Base-by-base conservation (phyloP, 2,888 invertebrate species). In the Oxycera nigricornis region DNA sequence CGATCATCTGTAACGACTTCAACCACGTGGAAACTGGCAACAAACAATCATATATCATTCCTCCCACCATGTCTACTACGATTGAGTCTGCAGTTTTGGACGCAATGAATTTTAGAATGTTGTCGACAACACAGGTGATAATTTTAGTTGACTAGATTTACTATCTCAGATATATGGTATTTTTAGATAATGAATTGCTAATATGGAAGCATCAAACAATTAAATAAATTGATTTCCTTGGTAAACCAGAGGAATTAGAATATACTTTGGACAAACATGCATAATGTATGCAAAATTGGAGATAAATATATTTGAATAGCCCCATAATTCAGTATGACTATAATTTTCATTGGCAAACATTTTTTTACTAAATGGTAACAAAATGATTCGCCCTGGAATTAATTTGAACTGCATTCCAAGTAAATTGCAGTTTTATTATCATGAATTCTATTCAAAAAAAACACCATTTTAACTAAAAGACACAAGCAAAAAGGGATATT, bases 1-100 rank as follows among this genome's bases (percentile, higher is more conserved):
- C 84, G 83, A 83, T 82, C 79, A 83, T 74, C 39, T 57, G 55
- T 46, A 50, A 52, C 26, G n/a, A 55, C n/a, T 30, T 17, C 52
- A 41, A 52, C 11, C 30, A 24, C 22, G 52, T 11, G 1, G 24
- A 68, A 57, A 22, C 28, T 26, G n/a, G 35, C 70, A 55, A 62
- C 55, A 59, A 74, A 73, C 73, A 76, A 74, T 73, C 73, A 73
- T 55, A 62, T 61, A 55, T 70, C 31, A 65, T 59, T 50, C 59
- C 61, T 50, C 73, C 52, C 28, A 55, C 20, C 11, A 22, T 2
- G 6, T 68, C 61, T 46, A 41, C 65, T 52, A 50, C 74, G 39
- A 22, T 72, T 24, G 26, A 46, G 28, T 35, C 39, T 35, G 17
- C 68, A 73, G 24, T 35, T 30, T 73, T n/a, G 35, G 24, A 35